phyloP scores from a whole-genome alignment of 1,140 invertebrate genomes.

The Drepana arcuata region DNA sequence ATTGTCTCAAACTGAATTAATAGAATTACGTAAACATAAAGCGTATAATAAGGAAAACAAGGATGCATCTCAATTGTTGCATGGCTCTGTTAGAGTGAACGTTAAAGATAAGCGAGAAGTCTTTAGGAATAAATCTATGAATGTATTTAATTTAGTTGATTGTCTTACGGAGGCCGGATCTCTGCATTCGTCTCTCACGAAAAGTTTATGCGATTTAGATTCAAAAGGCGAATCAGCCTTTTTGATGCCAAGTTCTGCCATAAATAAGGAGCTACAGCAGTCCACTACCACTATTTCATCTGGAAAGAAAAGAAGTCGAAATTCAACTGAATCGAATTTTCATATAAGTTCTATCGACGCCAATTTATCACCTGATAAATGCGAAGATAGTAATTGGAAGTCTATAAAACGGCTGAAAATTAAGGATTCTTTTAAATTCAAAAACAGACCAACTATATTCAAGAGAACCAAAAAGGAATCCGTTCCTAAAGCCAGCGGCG shows the following conservation, averaged over 20 bases:
- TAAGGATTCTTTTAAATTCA: constrained; percentile 70
- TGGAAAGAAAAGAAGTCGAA: constrained; percentile 64
- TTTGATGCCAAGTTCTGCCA: constrained; percentile 39
- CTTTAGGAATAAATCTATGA: constrained; percentile 66
- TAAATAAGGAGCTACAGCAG: constrained; percentile 50
- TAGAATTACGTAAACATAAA: constrained; percentile 38
- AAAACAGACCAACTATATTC: constrained; percentile 63
- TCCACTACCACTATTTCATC: constrained; percentile 60
- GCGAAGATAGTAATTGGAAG: constrained; percentile 65
- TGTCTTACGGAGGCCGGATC: constrained; percentile 57
- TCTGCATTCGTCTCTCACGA: constrained; percentile 58
- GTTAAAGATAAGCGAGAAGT: constrained; percentile 60
- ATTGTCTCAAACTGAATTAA: constrained; percentile 19
- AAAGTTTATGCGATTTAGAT: constrained; percentile 61
- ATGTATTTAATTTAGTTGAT: constrained; percentile 62
- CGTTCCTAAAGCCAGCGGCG: constrained; percentile 43
- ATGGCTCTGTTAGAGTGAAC: constrained; percentile 27
- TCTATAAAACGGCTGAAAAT: constrained; percentile 69
- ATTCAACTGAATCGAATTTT: constrained; percentile 67
- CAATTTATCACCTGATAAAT: constrained; percentile 53
- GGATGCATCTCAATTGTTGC: constrained; percentile 30
- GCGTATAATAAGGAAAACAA: constrained; percentile 51
- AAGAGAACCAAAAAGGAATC: constrained; percentile 63
- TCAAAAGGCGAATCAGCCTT: constrained; percentile 48
- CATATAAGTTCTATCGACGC: constrained; percentile 50